Evolutionary conservation across 2,113 vertebrate species (phyloP).

Genomic region (Eclectus roratus): DNA sequence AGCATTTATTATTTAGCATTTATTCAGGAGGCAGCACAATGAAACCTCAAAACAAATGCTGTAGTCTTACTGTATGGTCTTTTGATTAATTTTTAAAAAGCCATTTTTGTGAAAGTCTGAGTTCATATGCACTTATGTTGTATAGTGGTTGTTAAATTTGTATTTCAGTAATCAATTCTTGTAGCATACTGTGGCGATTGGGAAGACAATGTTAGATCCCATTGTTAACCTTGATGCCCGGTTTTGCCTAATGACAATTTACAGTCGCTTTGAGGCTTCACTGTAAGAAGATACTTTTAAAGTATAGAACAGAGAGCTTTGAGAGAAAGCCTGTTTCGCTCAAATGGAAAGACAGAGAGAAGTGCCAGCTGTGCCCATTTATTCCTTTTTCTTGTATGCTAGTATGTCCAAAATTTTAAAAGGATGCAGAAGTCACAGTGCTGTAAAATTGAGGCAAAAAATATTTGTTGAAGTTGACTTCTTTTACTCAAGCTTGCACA

Average conservation of each 20-base stretch:
- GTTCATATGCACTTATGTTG: neutral
- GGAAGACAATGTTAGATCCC: neutral
- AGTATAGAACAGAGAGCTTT: neutral
- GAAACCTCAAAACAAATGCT: neutral
- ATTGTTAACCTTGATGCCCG: neutral
- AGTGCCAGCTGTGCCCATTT: neutral
- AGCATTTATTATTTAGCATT: neutral
- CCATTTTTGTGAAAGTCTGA: neutral
- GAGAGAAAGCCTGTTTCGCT: neutral
- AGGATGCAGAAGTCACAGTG: neutral
- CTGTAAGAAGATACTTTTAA: fast-evolving
- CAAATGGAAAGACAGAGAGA: neutral
- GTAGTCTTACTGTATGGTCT: neutral
- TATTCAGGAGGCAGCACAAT: neutral
- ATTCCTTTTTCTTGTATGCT: neutral
- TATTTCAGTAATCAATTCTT: neutral
- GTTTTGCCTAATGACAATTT: neutral
- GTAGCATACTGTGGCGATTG: neutral
- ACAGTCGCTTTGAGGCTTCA: neutral
- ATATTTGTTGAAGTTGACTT: neutral
- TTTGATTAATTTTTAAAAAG: neutral
- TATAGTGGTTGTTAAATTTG: neutral
- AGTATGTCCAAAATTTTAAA: neutral
- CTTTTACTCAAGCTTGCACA: neutral
- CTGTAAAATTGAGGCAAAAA: neutral